A percentile compares a stretch with the other conserved stretches of the same genome.
These are phyloP conservation scores for Progne subis DNA, from an alignment of 2,113 vertebrate genomes.

Conservation along the genomic window DNA sequence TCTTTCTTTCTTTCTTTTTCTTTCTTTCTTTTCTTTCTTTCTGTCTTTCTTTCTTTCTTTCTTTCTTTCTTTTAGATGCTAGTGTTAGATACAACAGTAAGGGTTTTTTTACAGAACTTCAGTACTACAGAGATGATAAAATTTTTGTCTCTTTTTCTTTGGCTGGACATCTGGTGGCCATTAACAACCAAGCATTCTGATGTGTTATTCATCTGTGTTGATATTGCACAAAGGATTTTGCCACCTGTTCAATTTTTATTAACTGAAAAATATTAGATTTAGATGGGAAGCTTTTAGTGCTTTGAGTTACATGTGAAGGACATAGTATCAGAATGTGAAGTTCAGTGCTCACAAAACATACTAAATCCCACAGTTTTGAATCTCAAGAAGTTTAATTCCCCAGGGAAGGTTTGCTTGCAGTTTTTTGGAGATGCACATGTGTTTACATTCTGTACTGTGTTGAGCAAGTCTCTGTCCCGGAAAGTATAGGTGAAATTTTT, in stretches of 20 bases:
- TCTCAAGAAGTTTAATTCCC: background rate
- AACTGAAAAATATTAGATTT: background rate
- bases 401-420: background rate
- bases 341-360: background rate
- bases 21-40: background rate
- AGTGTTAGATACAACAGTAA: background rate
- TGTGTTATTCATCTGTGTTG: conserved; percentile 7
- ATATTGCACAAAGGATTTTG: background rate
- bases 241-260: conserved; percentile 37
- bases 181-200: conserved; percentile 24
- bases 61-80: background rate
- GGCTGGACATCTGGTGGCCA: conserved; percentile 13
- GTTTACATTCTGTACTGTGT: background rate
- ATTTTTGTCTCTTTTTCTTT: background rate
- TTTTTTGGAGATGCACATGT: background rate
- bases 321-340: background rate
- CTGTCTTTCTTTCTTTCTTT: background rate
- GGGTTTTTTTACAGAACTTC: background rate
- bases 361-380: background rate
- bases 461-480: background rate
- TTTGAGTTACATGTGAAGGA: background rate
- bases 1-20: too few relatives aligned
- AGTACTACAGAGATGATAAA: background rate
- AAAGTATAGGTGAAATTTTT: background rate
- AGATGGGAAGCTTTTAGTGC: background rate